Evolutionary conservation across 1,140 invertebrate genomes (phyloP), one percentile per base, ranked within the genome.

Genomic region (Hormaphis cornu): DNA sequence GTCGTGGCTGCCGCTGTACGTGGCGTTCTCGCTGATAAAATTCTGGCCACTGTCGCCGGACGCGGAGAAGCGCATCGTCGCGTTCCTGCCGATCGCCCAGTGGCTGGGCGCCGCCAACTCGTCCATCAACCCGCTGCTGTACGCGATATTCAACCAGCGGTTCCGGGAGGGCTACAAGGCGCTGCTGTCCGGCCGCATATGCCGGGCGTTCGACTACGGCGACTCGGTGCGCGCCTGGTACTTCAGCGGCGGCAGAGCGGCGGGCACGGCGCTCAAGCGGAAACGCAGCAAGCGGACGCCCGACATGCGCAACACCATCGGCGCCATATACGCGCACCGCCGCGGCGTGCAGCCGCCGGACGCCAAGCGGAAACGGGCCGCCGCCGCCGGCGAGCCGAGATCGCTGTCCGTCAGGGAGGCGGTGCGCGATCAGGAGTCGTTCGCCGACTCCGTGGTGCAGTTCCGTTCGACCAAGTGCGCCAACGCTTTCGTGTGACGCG

Each of bases 131-230:
- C 96, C 96, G 0, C 88, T 97, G 46, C 84, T 98, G 16, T 98
- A 98, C 78, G 93, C 94, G 1, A 95, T 93, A 78, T 96, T 97
- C 80, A 97, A 96, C 78, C 93, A 95, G 74, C 96, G 97, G 77
- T 98, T 95, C 77, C 82, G 94, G 1, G 86, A 89, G 37, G 95
- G 95, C 3, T 98, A 97, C 79, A 85, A 89, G 6, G 91, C 91
- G 10, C 89, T 96, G 28, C 82, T 95, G 1, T 88, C 89, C 76
- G 90, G 88, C 73, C 83, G 87, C 33, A 85, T 85, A 70, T 93
- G 90, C 78, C 89, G 88, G 4, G 83, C 89, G 52, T 80, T 92
- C 30, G 83, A 89, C 35, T 90, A 87, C 74, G 90, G 91, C 75
- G 88, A 90, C 76, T 89, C 89, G 0, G 87, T 91, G 3, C n/a